A percentile compares a stretch with the other conserved stretches of the same genome.
These are phyloP conservation scores for Aporophyla nigra DNA, from an alignment of 2,888 invertebrate genomes.

Conservation along the genomic window DNA sequence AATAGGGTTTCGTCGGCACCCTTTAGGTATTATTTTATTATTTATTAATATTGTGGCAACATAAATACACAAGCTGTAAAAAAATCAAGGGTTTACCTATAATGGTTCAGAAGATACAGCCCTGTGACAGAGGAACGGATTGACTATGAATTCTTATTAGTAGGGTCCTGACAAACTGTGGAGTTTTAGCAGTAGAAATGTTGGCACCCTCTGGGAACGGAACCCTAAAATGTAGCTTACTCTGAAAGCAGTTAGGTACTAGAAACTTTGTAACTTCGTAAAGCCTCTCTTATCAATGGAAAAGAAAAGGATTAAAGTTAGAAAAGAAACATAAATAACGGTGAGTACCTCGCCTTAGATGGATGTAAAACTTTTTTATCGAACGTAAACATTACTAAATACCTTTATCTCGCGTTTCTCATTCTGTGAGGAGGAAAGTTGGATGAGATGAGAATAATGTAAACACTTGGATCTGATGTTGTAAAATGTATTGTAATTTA, in stretches of 20 bases:
- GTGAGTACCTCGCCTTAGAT: slow-evolving; percentile 69
- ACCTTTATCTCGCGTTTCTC: slow-evolving; percentile 56
- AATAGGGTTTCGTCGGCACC: not conserved
- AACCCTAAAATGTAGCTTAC: slow-evolving; percentile 60
- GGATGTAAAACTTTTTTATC: slow-evolving; percentile 77
- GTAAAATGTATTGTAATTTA: not conserved
- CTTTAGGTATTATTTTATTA: not conserved
- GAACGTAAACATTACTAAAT: slow-evolving; percentile 74
- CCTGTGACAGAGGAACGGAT: too few species aligned
- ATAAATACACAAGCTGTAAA: too few species aligned
- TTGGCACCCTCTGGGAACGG: not conserved
- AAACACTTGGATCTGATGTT: slow-evolving; percentile 17
- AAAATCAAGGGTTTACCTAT: too few species aligned
- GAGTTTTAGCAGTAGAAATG: too few species aligned
- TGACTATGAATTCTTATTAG: too few species aligned
- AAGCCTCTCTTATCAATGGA: slow-evolving; percentile 75
- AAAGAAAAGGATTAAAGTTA: slow-evolving; percentile 76
- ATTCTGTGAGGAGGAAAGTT: slow-evolving; percentile 22
- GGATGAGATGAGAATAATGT: slow-evolving; percentile 21
- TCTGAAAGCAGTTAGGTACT: slow-evolving; percentile 63
- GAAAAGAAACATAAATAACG: slow-evolving; percentile 78
- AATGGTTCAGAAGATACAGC: too few species aligned
- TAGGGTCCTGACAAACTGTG: too few species aligned
- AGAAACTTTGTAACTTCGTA: slow-evolving; percentile 67
- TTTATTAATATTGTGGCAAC: too few species aligned